Base-by-base conservation (phyloP, 2,888 invertebrate genomes). In the Eutolmus rufibarbis region DNA sequence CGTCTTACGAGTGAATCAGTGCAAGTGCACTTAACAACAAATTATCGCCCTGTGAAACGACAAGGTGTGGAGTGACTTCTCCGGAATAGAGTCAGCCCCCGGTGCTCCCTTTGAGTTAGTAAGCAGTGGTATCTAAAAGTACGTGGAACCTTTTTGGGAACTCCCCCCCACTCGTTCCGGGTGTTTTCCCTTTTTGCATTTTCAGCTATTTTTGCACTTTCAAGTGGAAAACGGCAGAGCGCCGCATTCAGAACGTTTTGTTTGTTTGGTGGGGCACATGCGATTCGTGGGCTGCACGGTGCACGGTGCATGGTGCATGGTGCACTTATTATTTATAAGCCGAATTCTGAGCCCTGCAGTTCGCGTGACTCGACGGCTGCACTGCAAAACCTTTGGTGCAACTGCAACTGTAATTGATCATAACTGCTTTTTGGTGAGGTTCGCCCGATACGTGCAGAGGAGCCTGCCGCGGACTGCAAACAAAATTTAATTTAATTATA, bases 401-500 rank as follows among this genome's bases (percentile, higher is more conserved):
- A 79, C 51, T 37, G 19, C 78, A 78, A 79, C 51, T 79, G 79
- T 56, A 79, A 79, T 56, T 51, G 51, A 56, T 79, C 51, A 79
- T 51, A 79, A 79, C 79, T 14, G 51, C 79, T 79, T 79, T 79
- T 79, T 51, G 79, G 51, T 31, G 79, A 51, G 43, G 31, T 31
- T 12, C 79, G 14, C n/a, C 12, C 9, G 19, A 9, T 12, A 23
- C 19, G 77, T 43, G 77, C 77, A 77, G 34, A 56, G 23, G 7
- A 23, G 19, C 5, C 14, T n/a, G 19, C 19, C 37, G 16, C 14
- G 46, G 8, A 12, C 28, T 16, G 31, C 31, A 51, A 51, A 56
- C 28, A 51, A 46, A 79, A 51, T 79, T 79, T 79, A 79, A 79
- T 79, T 79, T 56, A 79, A 79, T 23, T 79, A 46, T 79, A 51